Evolutionary conservation across 2,797 vertebrate species (phyloP).

Genomic region (Tamandua tetradactyla): DNA sequence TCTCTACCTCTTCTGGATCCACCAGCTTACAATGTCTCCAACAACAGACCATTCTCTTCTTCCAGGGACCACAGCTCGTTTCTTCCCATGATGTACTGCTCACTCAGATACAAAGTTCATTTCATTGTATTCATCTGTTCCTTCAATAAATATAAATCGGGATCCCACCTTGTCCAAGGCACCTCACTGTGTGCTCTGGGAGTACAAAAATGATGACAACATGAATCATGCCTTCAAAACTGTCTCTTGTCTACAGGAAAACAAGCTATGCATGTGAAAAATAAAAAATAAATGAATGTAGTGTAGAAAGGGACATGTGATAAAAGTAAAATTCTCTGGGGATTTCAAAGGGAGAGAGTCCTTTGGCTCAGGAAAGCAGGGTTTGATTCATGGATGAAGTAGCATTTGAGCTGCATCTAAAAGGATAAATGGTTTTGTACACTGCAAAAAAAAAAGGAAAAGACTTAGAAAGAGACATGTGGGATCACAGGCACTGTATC

Average conservation of each 20-base stretch:
- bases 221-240: neutral
- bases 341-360: conserved; percentile 19
- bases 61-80: neutral
- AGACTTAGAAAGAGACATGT: neutral
- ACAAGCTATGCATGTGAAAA: neutral
- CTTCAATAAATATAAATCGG: neutral
- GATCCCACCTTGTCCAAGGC: neutral
- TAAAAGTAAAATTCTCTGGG: neutral
- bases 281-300: neutral
- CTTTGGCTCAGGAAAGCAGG: conserved; percentile 9
- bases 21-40: neutral
- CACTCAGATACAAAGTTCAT: neutral
- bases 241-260: neutral
- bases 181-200: neutral
- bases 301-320: neutral
- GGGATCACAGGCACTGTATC: neutral
- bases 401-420: neutral
- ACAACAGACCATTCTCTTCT: neutral
- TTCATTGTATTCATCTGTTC: conserved; percentile 9
- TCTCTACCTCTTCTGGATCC: neutral
- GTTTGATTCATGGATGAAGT: neutral
- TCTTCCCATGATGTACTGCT: neutral
- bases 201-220: neutral
- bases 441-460: neutral
- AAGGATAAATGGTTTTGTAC: neutral